Evolutionary conservation across 2,797 vertebrate species (phyloP).

Genomic region (Potorous gilbertii): DNA sequence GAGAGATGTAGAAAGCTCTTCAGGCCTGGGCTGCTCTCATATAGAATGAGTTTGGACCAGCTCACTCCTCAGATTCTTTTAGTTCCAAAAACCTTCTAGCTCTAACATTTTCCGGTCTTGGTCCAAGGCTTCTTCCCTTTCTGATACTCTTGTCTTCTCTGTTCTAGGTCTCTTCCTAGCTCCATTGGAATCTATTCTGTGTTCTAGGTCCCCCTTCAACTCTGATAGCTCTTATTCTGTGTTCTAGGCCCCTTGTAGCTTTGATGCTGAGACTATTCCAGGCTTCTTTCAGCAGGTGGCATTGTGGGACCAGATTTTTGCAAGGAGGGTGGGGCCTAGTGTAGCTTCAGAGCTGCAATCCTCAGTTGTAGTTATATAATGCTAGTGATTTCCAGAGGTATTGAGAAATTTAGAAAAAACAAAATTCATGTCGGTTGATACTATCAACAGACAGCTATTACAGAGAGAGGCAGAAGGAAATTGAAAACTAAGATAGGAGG

Average conservation of each 20-base stretch:
- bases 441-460: neutral
- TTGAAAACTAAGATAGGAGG: neutral
- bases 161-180: neutral
- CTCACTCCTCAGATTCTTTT: neutral
- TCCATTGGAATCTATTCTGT: neutral
- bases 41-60: neutral
- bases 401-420: neutral
- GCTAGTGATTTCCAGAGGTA: neutral
- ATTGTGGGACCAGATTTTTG: constrained; percentile 36
- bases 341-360: neutral
- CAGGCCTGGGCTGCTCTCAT: neutral
- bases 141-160: neutral
- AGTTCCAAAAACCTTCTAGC: neutral
- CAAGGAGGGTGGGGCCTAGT: neutral
- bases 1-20: neutral
- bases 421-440: neutral
- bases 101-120: neutral
- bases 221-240: neutral
- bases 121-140: neutral
- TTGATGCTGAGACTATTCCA: constrained; percentile 12
- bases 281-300: constrained; percentile 46
- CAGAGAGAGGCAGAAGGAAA: neutral
- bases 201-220: neutral
- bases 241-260: neutral
- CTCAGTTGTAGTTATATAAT: neutral